These are phyloP conservation scores for Oikopleura vanhoeffeni DNA, from an alignment of 23 tunicate genomes.

Conservation along the genomic window DNA sequence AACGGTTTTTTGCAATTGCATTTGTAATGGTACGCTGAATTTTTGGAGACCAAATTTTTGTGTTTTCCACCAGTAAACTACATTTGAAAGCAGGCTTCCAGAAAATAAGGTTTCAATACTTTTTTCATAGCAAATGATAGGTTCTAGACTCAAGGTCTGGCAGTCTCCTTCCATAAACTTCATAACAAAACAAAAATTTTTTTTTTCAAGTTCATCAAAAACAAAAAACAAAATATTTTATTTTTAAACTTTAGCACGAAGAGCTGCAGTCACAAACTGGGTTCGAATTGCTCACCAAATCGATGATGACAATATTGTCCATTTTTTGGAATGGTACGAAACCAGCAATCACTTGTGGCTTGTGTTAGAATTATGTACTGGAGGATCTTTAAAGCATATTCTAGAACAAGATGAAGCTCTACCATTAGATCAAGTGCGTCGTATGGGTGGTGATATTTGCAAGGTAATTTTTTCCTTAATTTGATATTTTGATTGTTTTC, in stretches of 20 bases:
- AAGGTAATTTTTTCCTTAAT: no score
- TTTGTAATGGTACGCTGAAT: no score
- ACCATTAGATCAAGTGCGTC: conserved; percentile 37
- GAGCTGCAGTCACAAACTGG: conserved; percentile 97
- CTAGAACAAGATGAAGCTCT: conserved; percentile 38
- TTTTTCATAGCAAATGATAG: no score
- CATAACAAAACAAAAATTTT: conserved; percentile 68
- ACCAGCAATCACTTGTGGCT: conserved; percentile 96
- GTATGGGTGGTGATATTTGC: conserved; percentile 53
- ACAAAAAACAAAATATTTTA: no score
- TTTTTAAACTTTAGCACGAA: no score
- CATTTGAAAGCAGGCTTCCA: no score
- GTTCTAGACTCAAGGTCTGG: no score
- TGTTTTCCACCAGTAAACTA: no score
- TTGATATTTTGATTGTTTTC: no score
- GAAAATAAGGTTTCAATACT: no score
- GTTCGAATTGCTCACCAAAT: conserved; percentile 79
- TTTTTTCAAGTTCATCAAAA: conserved; percentile 60
- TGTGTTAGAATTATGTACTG: conserved; percentile 86
- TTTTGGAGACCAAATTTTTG: no score
- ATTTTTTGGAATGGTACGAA: conserved; percentile 94
- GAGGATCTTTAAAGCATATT: conserved; percentile 56
- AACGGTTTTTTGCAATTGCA: no score
- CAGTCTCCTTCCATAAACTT: conserved; percentile 64
- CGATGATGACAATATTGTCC: conserved; percentile 50